A percentile compares a stretch with the other conserved stretches of the same genome.
Conservation (phyloP, 1,140 invertebrate species). For the Scaptomyza montana region DNA sequence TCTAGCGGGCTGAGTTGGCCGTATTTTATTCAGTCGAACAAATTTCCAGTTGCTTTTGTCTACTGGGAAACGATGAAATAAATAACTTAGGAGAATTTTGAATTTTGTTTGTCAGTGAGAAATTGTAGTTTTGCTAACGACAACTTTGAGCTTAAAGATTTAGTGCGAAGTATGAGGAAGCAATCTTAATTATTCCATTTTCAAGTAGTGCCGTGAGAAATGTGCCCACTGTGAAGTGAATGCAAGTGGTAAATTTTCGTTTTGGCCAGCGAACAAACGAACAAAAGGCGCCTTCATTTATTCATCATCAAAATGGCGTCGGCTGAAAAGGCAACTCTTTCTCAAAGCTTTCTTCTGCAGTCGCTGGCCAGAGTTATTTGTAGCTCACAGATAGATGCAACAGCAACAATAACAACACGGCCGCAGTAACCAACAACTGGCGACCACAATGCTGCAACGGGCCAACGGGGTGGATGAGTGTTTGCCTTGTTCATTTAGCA, state of each 20-base stretch:
- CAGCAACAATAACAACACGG: conserved; percentile 15
- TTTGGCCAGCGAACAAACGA: conserved; percentile 22
- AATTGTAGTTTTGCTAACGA: conserved; percentile 13
- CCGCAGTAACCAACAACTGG: conserved; percentile 39
- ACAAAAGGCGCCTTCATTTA: conserved; percentile 78
- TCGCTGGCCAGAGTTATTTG: conserved; percentile 40
- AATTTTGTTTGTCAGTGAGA: background rate
- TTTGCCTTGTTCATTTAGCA: conserved; percentile 77
- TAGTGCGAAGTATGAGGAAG: conserved; percentile 4
- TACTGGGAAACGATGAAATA: conserved; percentile 14
- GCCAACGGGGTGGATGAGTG: conserved; percentile 46
- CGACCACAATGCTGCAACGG: conserved; percentile 31
- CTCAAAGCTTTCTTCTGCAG: conserved; percentile 43
- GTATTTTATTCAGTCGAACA: conserved; percentile 30
- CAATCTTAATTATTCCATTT: conserved; percentile 66
- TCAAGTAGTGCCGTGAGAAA: conserved; percentile 33
- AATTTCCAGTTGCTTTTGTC: conserved; percentile 13
- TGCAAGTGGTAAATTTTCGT: conserved; percentile 72
- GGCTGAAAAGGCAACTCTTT: conserved; percentile 24
- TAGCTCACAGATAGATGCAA: conserved; percentile 38
- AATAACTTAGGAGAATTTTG: conserved; percentile 63
- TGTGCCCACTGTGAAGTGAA: conserved; percentile 33
- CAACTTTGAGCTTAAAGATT: conserved; percentile 40
- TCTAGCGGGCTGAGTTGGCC: conserved; percentile 32
- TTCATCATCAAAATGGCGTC: conserved; percentile 78